Evolutionary conservation across 2,888 invertebrate species (phyloP).

Genomic region (Ferrisia virgata): DNA sequence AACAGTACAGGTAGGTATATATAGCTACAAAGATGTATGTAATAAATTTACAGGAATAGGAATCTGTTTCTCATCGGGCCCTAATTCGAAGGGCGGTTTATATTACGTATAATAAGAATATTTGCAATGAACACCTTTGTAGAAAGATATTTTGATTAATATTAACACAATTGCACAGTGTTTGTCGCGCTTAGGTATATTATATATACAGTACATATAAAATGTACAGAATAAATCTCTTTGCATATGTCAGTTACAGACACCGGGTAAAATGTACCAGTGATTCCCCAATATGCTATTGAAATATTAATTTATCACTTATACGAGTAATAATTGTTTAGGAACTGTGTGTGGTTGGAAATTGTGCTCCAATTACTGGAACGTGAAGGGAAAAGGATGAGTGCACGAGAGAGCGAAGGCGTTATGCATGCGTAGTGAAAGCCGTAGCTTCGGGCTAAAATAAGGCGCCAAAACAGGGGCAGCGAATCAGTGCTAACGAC

Average conservation of each 20-base stretch:
- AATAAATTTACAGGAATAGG: slow-evolving; percentile 3
- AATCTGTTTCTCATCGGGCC: background rate
- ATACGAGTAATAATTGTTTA: slow-evolving; percentile 38
- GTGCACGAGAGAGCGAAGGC: slow-evolving; percentile 26
- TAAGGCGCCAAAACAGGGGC: slow-evolving; percentile 44
- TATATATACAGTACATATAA: background rate
- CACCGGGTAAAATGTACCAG: background rate
- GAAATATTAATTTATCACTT: slow-evolving; percentile 39
- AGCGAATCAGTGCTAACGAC: slow-evolving; percentile 41
- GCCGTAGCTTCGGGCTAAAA: slow-evolving; percentile 38
- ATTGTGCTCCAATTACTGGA: slow-evolving; percentile 35
- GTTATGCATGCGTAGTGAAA: slow-evolving; percentile 40
- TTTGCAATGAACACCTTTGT: background rate
- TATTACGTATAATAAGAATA: background rate
- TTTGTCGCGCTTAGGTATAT: background rate
- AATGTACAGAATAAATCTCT: background rate
- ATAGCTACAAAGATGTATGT: no score
- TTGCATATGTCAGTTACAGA: slow-evolving; percentile 27
- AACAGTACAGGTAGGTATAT: no score
- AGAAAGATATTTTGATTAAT: slow-evolving; percentile 13
- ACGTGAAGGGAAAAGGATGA: background rate
- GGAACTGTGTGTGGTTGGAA: slow-evolving; percentile 37
- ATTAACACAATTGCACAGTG: background rate
- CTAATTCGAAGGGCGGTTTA: slow-evolving; percentile 15
- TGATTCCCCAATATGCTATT: slow-evolving; percentile 27